Evolutionary conservation across 2,797 vertebrate species (phyloP).

Genomic region (Neosalanx taihuensis): DNA sequence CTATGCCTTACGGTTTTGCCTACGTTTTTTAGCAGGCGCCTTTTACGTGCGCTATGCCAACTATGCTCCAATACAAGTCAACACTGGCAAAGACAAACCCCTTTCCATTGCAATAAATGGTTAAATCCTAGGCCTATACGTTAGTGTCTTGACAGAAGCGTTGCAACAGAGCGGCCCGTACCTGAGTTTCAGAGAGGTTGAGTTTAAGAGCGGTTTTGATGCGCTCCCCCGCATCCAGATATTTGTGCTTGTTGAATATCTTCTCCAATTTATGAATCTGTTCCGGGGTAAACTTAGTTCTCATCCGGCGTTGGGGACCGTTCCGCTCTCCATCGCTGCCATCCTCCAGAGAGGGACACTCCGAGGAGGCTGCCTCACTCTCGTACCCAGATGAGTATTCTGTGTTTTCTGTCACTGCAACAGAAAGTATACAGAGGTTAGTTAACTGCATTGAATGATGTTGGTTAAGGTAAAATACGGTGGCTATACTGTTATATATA

Average conservation of each 20-base stretch:
- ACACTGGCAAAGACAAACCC: too few species aligned
- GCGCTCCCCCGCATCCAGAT: constrained; percentile 77
- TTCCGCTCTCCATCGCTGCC: constrained; percentile 49
- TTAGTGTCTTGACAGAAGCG: not conserved
- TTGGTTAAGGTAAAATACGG: too few species aligned
- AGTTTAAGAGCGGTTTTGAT: constrained; percentile 77
- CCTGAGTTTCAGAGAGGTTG: constrained; percentile 82
- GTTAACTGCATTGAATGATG: too few species aligned
- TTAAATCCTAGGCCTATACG: not conserved
- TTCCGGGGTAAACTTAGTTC: constrained; percentile 80
- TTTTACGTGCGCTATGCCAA: not conserved
- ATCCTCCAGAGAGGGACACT: constrained; percentile 58
- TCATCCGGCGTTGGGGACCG: constrained; percentile 64
- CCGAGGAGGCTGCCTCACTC: constrained; percentile 65
- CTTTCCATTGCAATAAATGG: not conserved
- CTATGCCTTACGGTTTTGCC: too few species aligned
- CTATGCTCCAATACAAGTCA: not conserved
- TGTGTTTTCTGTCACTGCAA: constrained; percentile 64
- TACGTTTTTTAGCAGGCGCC: not conserved
- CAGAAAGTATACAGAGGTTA: not conserved
- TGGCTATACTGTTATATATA: too few species aligned
- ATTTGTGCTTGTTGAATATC: constrained; percentile 80
- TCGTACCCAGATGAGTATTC: constrained; percentile 75
- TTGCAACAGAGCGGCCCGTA: constrained; percentile 42
- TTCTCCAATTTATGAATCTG: constrained; percentile 84